Base-by-base conservation (phyloP, 2,888 invertebrate species). In the Eupithecia inturbata region DNA sequence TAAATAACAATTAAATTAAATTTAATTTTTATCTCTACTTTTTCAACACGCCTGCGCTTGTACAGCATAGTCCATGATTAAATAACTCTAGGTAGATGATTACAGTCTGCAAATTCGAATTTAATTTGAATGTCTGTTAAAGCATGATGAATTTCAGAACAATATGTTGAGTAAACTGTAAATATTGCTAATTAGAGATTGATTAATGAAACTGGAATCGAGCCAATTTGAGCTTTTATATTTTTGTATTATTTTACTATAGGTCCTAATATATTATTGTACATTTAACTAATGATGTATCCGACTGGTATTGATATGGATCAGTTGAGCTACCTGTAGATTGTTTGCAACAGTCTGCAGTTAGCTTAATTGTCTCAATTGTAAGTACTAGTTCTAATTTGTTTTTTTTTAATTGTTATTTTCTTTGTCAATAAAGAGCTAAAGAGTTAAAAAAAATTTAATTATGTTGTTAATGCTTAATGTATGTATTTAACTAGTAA, bases 61-160 rank as follows among this genome's bases (percentile, higher is more conserved):
- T 28, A 28, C 7, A 45, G 12, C 12, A 12, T 19, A 62, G 31
- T 33, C 28, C 64, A 64, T 64, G 26, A 41, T 36, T 66, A 66
- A 68, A 26, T 14, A 31, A 41, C 71, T 71, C 82, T 84, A 12
- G 57, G 57, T 57, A 85, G 85, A 83, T 80, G 81, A 84, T 86
- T 82, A 84, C 62, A 77, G 78, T 74, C 78, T 74, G 78, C 77
- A 79, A 83, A 85, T 84, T 84, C 74, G 81, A 83, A 85, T 83
- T 76, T 72, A 77, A 77, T 75, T 73, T 76, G 68, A 45, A 66
- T 68, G 71, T 70, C 68, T 74, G 67, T 75, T 76, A 28, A 72
- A 70, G 57, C 73, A 70, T 72, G 28, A 70, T 78, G 71, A 77
- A 73, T 75, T 79, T 69, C 75, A 63, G 77, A 76, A 76, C 67